phyloP scores from a whole-genome alignment of 2,888 invertebrate genomes.

The Clitarchus hookeri region DNA sequence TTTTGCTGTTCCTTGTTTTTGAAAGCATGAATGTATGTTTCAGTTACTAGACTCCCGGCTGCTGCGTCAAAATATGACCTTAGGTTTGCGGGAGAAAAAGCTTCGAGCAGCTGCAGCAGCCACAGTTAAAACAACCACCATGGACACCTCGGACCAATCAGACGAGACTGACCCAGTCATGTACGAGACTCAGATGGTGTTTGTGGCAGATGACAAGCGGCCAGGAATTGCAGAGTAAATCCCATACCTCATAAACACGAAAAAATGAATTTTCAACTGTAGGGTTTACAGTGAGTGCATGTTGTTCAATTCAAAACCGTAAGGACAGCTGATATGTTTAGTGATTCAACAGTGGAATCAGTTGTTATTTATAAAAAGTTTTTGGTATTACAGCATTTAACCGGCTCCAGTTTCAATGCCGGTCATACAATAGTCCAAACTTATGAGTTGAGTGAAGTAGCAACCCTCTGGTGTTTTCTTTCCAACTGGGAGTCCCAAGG shows the following conservation, averaged over 20 bases:
- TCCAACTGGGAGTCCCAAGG: too few relatives aligned
- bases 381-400: neutral
- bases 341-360: neutral
- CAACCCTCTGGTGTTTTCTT: too few relatives aligned
- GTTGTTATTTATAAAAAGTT: neutral
- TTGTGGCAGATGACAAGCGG: conserved; percentile 5
- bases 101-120: neutral
- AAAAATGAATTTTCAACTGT: neutral
- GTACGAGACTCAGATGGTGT: conserved; percentile 22
- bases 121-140: neutral
- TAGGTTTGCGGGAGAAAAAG: neutral
- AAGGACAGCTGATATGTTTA: neutral
- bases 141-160: neutral
- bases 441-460: neutral
- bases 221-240: neutral
- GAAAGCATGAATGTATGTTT: neutral
- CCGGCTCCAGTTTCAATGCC: neutral
- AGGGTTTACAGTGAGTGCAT: neutral
- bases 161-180: neutral
- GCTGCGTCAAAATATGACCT: neutral
- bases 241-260: neutral
- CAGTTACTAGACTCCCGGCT: neutral
- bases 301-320: too few relatives aligned
- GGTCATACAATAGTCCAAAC: neutral
- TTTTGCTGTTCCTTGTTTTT: neutral